A percentile compares a stretch with the other conserved stretches of the same genome.
phyloP scores from a whole-genome alignment of 2,888 invertebrate species.

The Sipha maydis region DNA sequence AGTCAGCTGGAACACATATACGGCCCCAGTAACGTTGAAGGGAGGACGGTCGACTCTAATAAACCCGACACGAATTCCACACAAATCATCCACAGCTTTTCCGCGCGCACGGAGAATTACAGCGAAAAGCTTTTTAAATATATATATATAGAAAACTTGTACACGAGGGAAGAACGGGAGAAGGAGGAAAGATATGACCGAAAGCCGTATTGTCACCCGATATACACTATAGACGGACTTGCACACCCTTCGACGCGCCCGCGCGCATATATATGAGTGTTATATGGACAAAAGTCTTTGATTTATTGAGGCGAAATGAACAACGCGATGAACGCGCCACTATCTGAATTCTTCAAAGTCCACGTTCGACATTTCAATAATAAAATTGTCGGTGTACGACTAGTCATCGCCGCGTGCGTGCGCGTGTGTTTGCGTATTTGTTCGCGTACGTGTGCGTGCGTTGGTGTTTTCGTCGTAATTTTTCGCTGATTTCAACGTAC shows the following conservation, averaged over 20 bases:
- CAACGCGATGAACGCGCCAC: constrained; percentile 24
- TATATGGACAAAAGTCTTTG: constrained; percentile 47
- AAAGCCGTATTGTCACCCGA: constrained; percentile 50
- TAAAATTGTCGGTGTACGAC: constrained; percentile 2
- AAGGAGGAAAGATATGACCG: constrained; percentile 11
- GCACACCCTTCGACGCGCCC: constrained; percentile 39
- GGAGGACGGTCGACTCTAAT: constrained; percentile 62
- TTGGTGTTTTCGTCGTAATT: background rate
- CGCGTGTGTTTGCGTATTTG: too few species aligned
- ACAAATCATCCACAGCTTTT: constrained; percentile 63
- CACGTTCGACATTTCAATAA: constrained; percentile 55
- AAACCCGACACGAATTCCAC: constrained; percentile 64
- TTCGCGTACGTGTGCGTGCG: background rate
- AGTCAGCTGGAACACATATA: constrained; percentile 54
- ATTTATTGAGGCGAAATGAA: constrained; percentile 60
- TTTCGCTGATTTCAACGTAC: background rate
- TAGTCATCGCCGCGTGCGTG: background rate
- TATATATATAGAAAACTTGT: constrained; percentile 49
- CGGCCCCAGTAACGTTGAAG: background rate
- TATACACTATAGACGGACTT: constrained; percentile 42
- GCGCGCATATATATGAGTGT: constrained; percentile 36
- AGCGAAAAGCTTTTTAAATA: constrained; percentile 61
- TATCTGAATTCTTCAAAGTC: constrained; percentile 51
- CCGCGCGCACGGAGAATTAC: constrained; percentile 34
- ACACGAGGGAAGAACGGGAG: background rate